phyloP scores from a whole-genome alignment of 1,140 invertebrate species.

The Saccostrea echinata region DNA sequence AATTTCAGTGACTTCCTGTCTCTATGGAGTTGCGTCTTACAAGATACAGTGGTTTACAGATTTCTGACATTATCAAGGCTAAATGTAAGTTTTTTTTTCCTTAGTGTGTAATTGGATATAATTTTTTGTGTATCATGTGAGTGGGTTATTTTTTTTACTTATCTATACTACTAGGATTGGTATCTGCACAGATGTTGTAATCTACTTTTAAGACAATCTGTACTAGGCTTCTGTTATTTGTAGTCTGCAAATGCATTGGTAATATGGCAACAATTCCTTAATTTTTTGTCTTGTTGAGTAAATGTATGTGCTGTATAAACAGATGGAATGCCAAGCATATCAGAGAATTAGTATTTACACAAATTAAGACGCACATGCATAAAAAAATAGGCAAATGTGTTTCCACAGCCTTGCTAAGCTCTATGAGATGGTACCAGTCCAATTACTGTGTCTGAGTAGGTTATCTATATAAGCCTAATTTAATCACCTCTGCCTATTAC shows the following conservation, averaged over 20 bases:
- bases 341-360: conserved; percentile 8
- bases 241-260: conserved; percentile 19
- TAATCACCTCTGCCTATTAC: conserved; percentile 20
- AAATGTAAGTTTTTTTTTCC: background rate
- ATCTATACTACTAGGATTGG: background rate
- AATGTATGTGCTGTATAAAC: conserved; percentile 14
- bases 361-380: background rate
- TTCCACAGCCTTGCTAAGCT: background rate
- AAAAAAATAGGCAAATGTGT: background rate
- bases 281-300: conserved; percentile 15
- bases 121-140: background rate
- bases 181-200: background rate
- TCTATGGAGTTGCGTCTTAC: background rate
- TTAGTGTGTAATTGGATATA: background rate
- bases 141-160: background rate
- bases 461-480: conserved; percentile 12
- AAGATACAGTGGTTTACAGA: background rate
- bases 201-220: background rate
- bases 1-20: conserved; percentile 2
- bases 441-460: background rate
- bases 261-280: background rate
- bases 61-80: background rate
- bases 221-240: background rate
- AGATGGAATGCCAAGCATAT: conserved; percentile 4
- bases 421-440: background rate